These are phyloP conservation scores for Mythimna albipuncta DNA, from an alignment of 2,888 invertebrate species.

Conservation along the genomic window DNA sequence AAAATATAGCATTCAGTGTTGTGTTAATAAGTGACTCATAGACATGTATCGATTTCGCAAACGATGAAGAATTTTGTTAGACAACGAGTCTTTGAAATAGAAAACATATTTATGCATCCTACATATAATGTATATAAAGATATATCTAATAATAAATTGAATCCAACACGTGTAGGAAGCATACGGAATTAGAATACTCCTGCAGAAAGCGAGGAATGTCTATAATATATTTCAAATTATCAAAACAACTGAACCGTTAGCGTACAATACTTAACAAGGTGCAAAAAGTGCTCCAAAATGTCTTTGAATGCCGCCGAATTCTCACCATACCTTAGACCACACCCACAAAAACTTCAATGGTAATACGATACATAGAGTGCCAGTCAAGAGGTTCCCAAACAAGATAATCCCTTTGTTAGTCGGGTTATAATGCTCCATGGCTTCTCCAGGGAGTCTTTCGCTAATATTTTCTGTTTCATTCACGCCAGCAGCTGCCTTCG, in stretches of 20 bases:
- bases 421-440: slow-evolving; percentile 81
- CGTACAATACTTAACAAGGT: slow-evolving; percentile 74
- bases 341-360: slow-evolving; percentile 86
- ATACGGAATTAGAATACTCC: background rate
- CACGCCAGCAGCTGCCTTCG: slow-evolving; percentile 83
- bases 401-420: slow-evolving; percentile 89
- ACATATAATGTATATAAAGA: background rate
- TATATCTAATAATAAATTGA: slow-evolving; percentile 22
- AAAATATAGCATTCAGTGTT: slow-evolving; percentile 26
- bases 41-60: slow-evolving; percentile 26
- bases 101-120: background rate
- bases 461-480: slow-evolving; percentile 86
- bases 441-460: slow-evolving; percentile 80
- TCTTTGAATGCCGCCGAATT: slow-evolving; percentile 80
- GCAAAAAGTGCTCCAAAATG: slow-evolving; percentile 70
- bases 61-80: slow-evolving; percentile 12
- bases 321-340: slow-evolving; percentile 82
- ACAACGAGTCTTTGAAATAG: slow-evolving; percentile 10
- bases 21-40: slow-evolving; percentile 55
- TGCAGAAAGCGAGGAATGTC: slow-evolving; percentile 16
- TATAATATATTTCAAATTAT: slow-evolving; percentile 70
- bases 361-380: slow-evolving; percentile 87
- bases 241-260: slow-evolving; percentile 66
- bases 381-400: slow-evolving; percentile 90
- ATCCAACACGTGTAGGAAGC: slow-evolving; percentile 12